Percentiles rank a stretch among this genome's conserved stretches.
Evolutionary conservation across 2,113 vertebrate genomes (phyloP).

Genomic region (Cephalopholis sonnerati): DNA sequence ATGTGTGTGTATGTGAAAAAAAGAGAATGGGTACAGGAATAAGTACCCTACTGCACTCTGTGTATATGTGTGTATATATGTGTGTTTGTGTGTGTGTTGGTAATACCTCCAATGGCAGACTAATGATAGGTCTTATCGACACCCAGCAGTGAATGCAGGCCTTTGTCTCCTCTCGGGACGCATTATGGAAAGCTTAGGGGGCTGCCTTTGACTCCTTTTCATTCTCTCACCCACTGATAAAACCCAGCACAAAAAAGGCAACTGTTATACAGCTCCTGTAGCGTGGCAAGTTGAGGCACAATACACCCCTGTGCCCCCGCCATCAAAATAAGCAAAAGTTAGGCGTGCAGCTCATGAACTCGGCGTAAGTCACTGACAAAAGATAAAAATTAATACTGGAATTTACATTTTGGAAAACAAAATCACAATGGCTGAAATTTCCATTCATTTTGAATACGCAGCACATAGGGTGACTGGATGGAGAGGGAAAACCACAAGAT

Average conservation of each 20-base stretch:
- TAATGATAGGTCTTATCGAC: slow-evolving; percentile 84
- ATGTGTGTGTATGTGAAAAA: slow-evolving; percentile 49
- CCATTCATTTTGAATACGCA: slow-evolving; percentile 1
- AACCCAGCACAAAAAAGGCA: slow-evolving; percentile 64
- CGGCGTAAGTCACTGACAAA: slow-evolving; percentile 59
- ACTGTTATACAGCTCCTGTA: slow-evolving; percentile 65
- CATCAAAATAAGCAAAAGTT: slow-evolving; percentile 58
- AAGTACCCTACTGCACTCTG: slow-evolving; percentile 58
- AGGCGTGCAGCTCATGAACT: slow-evolving; percentile 40
- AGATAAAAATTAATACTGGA: slow-evolving; percentile 41
- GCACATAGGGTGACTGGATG: neutral
- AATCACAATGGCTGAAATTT: slow-evolving; percentile 29
- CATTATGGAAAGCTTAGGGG: slow-evolving; percentile 81
- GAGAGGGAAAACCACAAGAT: neutral
- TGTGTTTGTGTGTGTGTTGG: slow-evolving; percentile 66
- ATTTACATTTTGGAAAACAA: slow-evolving; percentile 55
- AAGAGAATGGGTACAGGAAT: slow-evolving; percentile 50
- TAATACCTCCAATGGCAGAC: slow-evolving; percentile 80
- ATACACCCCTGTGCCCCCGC: slow-evolving; percentile 32
- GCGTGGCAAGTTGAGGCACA: slow-evolving; percentile 61
- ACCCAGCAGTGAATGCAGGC: slow-evolving; percentile 80
- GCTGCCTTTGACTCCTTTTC: slow-evolving; percentile 78
- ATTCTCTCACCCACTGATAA: slow-evolving; percentile 75
- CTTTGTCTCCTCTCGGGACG: slow-evolving; percentile 80
- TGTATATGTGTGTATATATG: slow-evolving; percentile 14